Evolutionary conservation across 2,888 invertebrate species (phyloP), one percentile per base, ranked within the genome.

Genomic region (Galeruca laticollis): DNA sequence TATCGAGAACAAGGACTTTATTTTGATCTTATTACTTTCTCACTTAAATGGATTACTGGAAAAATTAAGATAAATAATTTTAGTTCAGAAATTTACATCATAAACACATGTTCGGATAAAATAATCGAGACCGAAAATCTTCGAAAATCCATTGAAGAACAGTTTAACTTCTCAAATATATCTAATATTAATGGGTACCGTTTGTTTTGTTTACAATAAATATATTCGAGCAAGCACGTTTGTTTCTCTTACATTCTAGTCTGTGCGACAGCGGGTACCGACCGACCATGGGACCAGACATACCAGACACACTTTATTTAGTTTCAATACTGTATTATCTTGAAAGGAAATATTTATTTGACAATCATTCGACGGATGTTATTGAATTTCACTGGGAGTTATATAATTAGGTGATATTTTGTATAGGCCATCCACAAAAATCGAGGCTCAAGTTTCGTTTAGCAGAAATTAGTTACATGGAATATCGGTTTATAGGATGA

Each of bases 341-440:
- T 63, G 63, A 63, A 63, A 63, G 63, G 63, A 63, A 63, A 63
- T 63, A 63, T 54, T 63, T 63, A 63, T 63, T 63, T 54, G 54
- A 40, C 40, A 37, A 54, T 63, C 18, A 47, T 15, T 47, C 47
- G 15, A 18, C n/a, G 47, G 18, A 54, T 15, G 37, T 31, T 54
- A 63, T 63, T 54, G 63, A 54, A 13, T 63, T 63, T 54, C 63
- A 54, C 2, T 43, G 13, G 11, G 51, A 33, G 49, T 11, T 51
- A 51, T 11, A 18, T 18, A n/a, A 51, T 63, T 63, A 40, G 40
- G 21, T 63, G 9, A 35, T 54, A 54, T 26, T 54, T 49, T 21
- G 40, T 54, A 37, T 10, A 52, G 52, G 35, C 20, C 62, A 33
- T 51, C 62, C 62, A 49, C 47, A n/a, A n/a, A n/a, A n/a, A n/a